Percentiles rank a stretch among this genome's conserved stretches.
Evolutionary conservation across 92 coral and sea anemone genomes (phyloP).

Genomic region (Palythoa heliodiscus): DNA sequence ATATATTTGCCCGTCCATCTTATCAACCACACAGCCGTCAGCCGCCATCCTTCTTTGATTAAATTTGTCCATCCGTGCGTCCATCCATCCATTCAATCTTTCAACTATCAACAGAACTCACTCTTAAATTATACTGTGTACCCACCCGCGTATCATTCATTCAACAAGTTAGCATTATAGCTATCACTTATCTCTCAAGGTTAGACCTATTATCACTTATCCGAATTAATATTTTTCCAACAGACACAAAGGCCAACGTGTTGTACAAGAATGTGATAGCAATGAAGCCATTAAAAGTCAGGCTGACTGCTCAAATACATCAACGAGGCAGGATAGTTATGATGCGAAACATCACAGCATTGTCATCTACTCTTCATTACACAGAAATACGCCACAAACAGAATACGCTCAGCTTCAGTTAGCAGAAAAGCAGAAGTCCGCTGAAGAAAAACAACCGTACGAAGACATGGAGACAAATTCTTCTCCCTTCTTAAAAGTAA

Average conservation of each 20-base stretch:
- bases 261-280: neutral
- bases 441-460: slow-evolving; percentile 11
- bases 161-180: neutral
- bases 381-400: slow-evolving; percentile 16
- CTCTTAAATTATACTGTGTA: neutral
- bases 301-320: neutral
- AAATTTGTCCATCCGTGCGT: neutral
- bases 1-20: neutral
- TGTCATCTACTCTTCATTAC: slow-evolving; percentile 22
- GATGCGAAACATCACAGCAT: neutral
- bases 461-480: slow-evolving; percentile 23
- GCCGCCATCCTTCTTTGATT: neutral
- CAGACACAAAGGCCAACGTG: neutral
- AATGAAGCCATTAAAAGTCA: neutral
- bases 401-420: slow-evolving; percentile 15
- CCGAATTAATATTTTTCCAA: neutral
- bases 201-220: neutral
- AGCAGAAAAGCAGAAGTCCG: neutral
- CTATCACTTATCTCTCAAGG: neutral
- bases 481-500: neutral
- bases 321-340: neutral
- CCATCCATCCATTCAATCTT: neutral
- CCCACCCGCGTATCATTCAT: neutral
- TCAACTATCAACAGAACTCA: neutral
- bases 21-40: neutral